phyloP scores from a whole-genome alignment of 2,113 vertebrate species.

The Osmerus eperlanus region DNA sequence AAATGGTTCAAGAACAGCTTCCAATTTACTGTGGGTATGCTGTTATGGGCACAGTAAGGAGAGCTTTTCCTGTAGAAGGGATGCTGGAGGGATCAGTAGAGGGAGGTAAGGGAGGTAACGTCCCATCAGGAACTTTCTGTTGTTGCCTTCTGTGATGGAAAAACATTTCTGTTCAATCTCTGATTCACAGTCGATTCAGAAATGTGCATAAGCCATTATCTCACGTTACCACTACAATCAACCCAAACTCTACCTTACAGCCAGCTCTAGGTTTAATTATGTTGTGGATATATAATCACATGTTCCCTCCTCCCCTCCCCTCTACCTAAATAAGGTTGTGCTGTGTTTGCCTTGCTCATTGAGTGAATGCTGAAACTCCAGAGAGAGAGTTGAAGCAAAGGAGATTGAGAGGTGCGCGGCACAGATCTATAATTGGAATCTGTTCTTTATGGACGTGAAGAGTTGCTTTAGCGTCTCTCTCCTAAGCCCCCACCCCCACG shows the following conservation, averaged over 20 bases:
- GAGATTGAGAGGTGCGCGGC: constrained; percentile 71
- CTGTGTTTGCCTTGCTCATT: constrained; percentile 77
- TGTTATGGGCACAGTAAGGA: no score
- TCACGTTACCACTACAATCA: no score
- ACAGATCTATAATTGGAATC: constrained; percentile 82
- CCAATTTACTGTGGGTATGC: no score
- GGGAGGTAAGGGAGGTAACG: not conserved
- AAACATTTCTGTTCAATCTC: no score
- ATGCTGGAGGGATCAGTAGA: no score
- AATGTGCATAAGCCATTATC: no score
- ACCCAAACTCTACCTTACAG: not conserved
- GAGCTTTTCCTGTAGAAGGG: no score
- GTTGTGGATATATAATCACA: constrained; percentile 21
- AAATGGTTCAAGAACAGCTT: no score
- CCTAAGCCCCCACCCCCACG: constrained; percentile 55
- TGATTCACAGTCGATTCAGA: no score
- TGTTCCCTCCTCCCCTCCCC: constrained; percentile 10
- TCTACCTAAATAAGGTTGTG: constrained; percentile 27
- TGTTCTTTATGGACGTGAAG: constrained; percentile 73
- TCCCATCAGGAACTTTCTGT: constrained; percentile 16
- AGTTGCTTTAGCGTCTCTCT: constrained; percentile 49
- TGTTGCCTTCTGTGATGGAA: no score
- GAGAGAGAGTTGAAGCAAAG: constrained; percentile 72
- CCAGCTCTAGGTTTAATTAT: constrained; percentile 24
- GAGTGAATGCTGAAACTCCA: constrained; percentile 65